phyloP scores from a whole-genome alignment of 2,113 vertebrate genomes.

The Symphodus melops region DNA sequence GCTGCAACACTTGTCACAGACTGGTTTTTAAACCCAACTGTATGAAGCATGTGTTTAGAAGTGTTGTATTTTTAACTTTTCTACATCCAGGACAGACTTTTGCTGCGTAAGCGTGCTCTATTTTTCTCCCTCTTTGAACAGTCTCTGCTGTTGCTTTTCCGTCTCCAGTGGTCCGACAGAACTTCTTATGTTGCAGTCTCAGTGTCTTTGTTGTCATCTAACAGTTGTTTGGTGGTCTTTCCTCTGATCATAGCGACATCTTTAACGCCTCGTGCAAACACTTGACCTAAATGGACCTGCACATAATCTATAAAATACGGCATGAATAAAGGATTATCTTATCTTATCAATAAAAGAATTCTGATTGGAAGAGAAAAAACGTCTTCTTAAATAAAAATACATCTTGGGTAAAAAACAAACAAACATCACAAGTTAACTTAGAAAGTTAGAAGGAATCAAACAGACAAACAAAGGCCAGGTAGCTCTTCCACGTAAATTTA shows the following conservation, averaged over 20 bases:
- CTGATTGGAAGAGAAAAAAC: too few relatives aligned
- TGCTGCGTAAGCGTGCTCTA: conserved; percentile 26
- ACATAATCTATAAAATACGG: background rate
- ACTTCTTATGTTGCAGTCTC: background rate
- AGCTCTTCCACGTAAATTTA: too few relatives aligned
- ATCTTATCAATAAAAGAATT: background rate
- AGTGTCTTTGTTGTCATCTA: conserved; percentile 3
- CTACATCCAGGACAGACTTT: conserved; percentile 34
- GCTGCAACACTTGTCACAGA: too few relatives aligned
- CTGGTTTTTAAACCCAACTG: conserved; percentile 3
- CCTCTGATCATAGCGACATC: background rate
- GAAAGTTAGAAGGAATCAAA: background rate
- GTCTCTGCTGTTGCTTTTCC: background rate
- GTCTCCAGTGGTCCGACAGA: background rate
- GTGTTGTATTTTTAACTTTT: conserved; percentile 17
- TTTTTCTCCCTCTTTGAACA: conserved; percentile 10
- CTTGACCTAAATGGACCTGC: background rate
- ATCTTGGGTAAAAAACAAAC: too few relatives aligned
- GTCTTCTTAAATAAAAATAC: too few relatives aligned
- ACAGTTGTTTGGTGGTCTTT: background rate
- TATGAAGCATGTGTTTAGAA: background rate
- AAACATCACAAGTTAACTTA: background rate
- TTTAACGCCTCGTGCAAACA: background rate
- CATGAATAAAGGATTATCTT: too few relatives aligned
- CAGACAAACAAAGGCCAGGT: background rate